Conservation (phyloP, 2,113 vertebrate species). For the Pheucticus melanocephalus region DNA sequence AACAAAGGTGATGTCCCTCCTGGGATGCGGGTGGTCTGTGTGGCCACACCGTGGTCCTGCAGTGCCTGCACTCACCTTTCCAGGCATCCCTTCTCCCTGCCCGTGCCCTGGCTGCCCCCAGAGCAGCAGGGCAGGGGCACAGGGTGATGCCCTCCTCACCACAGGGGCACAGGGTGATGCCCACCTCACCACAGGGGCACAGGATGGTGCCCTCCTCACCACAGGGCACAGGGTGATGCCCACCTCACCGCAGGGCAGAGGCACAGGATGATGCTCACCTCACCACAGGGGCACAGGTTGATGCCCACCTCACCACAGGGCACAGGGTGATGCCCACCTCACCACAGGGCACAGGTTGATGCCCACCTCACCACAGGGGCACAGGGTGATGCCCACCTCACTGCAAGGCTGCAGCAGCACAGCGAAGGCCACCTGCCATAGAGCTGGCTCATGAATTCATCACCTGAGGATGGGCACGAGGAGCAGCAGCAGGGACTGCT, state of each 20-base stretch:
- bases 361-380: too few relatives aligned
- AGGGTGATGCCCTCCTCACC: fast-evolving
- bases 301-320: neutral
- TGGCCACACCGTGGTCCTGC: fast-evolving
- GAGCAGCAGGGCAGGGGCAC: fast-evolving
- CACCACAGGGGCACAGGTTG: fast-evolving
- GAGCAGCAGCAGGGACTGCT: neutral
- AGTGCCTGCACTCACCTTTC: fast-evolving
- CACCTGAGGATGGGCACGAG: neutral
- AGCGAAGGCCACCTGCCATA: neutral
- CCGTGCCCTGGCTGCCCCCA: fast-evolving
- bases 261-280: neutral
- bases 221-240: too few relatives aligned
- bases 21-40: fast-evolving
- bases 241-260: too few relatives aligned
- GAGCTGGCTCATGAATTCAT: fast-evolving
- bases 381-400: fast-evolving
- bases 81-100: fast-evolving
- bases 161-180: too few relatives aligned
- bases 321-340: too few relatives aligned
- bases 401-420: neutral
- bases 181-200: too few relatives aligned
- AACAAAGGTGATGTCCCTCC: neutral
- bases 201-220: too few relatives aligned
- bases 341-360: too few relatives aligned